These are phyloP conservation scores for Tridacna crocea DNA, from an alignment of 2,888 invertebrate genomes.

Conservation along the genomic window DNA sequence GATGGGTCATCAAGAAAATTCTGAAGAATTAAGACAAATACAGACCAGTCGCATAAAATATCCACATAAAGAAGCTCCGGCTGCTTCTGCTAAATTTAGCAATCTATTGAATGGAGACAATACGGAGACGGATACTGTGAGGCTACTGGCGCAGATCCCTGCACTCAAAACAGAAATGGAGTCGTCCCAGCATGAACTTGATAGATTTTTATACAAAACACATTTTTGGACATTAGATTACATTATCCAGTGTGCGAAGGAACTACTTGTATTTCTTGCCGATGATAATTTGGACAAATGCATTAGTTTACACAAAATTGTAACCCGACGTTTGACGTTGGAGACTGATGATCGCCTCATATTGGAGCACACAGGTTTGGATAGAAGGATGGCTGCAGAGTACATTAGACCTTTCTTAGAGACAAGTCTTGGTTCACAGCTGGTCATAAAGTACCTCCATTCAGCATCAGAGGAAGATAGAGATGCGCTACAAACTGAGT, in stretches of 20 bases:
- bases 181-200: background rate
- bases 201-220: constrained; percentile 21
- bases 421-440: constrained; percentile 25
- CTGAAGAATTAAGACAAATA: too few relatives aligned
- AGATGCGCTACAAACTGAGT: background rate
- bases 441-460: background rate
- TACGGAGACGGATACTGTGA: background rate
- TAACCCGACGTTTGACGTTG: background rate
- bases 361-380: background rate
- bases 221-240: constrained; percentile 28
- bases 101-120: too few relatives aligned
- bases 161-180: background rate
- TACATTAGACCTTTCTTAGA: constrained; percentile 21
- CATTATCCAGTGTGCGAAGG: constrained; percentile 21
- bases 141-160: background rate
- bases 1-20: too few relatives aligned
- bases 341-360: background rate
- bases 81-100: too few relatives aligned
- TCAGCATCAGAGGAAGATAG: too few relatives aligned
- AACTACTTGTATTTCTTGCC: constrained; percentile 17
- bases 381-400: constrained; percentile 1
- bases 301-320: background rate
- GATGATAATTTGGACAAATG: constrained; percentile 18
- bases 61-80: too few relatives aligned
- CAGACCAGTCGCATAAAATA: too few relatives aligned